These are phyloP conservation scores for Allygus modestus DNA, from an alignment of 2,888 invertebrate genomes.

Conservation along the genomic window DNA sequence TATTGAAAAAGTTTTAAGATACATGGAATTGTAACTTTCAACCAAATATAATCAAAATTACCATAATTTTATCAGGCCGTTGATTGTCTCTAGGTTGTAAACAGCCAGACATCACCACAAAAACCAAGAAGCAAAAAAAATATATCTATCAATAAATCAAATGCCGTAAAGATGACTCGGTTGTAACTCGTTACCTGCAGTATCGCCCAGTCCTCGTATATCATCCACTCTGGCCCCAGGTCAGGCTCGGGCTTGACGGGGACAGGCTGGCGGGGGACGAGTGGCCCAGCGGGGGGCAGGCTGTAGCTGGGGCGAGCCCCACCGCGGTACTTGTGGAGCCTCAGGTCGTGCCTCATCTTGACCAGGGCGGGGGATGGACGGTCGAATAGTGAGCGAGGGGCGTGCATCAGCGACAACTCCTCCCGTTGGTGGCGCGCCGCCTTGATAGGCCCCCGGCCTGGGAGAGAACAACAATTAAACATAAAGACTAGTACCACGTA, in stretches of 20 bases:
- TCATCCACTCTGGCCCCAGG: constrained; percentile 90
- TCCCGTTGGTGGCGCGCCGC: constrained; percentile 74
- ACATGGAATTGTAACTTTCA: too few relatives aligned
- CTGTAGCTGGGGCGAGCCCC: constrained; percentile 74
- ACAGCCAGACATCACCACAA: too few relatives aligned
- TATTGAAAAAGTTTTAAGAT: too few relatives aligned
- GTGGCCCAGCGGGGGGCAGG: constrained; percentile 64
- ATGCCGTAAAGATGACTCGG: too few relatives aligned
- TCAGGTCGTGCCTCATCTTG: constrained; percentile 87
- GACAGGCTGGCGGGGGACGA: constrained; percentile 70
- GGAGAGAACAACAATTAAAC: too few relatives aligned
- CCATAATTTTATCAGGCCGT: too few relatives aligned
- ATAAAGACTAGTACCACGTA: too few relatives aligned
- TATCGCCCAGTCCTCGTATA: constrained; percentile 93
- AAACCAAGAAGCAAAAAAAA: too few relatives aligned
- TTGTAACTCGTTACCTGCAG: too few relatives aligned
- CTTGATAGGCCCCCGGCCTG: constrained; percentile 67
- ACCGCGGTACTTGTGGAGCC: constrained; percentile 83
- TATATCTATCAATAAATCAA: too few relatives aligned
- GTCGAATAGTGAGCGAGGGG: constrained; percentile 90
- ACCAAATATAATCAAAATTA: too few relatives aligned
- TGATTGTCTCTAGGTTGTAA: too few relatives aligned
- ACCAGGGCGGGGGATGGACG: constrained; percentile 85
- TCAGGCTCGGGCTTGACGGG: constrained; percentile 79
- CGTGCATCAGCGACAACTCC: constrained; percentile 84